Conservation (phyloP, 1,140 invertebrate species). For the Idris sp. region DNA sequence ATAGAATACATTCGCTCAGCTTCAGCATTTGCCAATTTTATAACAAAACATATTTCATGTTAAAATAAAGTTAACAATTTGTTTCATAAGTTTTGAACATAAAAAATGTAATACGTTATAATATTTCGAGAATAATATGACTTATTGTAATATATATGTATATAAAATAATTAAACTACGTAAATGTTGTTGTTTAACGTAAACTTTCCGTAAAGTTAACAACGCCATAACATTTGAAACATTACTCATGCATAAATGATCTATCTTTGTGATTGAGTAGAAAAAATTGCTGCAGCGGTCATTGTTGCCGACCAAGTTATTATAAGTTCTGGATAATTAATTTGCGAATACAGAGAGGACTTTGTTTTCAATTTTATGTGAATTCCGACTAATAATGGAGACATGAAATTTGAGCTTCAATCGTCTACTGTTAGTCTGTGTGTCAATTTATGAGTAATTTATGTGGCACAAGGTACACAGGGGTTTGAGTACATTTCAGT, state of each 20-base stretch:
- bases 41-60: no score
- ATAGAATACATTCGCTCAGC: neutral
- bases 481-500: neutral
- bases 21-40: neutral
- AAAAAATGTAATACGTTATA: no score
- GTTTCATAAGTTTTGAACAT: no score
- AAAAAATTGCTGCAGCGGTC: neutral
- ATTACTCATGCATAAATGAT: neutral
- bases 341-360: neutral
- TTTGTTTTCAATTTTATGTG: slow-evolving; percentile 5
- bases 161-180: neutral
- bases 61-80: no score
- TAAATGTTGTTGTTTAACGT: neutral
- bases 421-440: neutral
- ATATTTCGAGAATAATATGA: no score
- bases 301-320: neutral
- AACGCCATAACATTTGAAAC: neutral
- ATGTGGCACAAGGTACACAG: neutral
- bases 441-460: slow-evolving; percentile 16
- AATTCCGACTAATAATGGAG: slow-evolving; percentile 12
- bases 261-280: neutral
- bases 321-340: slow-evolving; percentile 9
- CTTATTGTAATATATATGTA: no score
- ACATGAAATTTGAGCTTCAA: slow-evolving; percentile 5
- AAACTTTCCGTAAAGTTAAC: neutral